Evolutionary conservation across 2,113 vertebrate species (phyloP), one percentile per base, ranked within the genome.

Genomic region (Vulpes ferrilata): DNA sequence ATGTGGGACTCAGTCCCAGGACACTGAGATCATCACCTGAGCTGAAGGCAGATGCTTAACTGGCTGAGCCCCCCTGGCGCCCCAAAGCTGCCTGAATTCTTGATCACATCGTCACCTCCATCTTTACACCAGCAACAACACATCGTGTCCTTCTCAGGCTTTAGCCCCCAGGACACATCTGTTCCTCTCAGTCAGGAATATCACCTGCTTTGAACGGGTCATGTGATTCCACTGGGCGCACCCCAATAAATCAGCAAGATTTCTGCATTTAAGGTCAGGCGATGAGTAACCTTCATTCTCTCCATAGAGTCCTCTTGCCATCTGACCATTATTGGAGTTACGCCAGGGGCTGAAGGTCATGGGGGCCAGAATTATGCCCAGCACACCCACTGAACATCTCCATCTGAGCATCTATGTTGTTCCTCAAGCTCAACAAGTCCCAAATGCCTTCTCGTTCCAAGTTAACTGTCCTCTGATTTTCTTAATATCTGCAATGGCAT

Each of bases 141-240:
- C 30, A 17, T 0, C 9, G 3, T n/a, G n/a, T 8, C 22, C 30
- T 20, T 27, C 7, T 5, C 0, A 15, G 0, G 1, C 7, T 27
- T 74, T 43, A 35, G 1, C 38, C 59, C 27, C 7, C 16, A 2
- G 1, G 60, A 19, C 53, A 20, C 7, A 3, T 35, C 35, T 35
- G 7, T n/a, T 64, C 20, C 11, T 27, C 51, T 67, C 32, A 35
- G 27, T 1, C 27, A n/a, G 71, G 27, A 48, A 62, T 62, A 38
- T 64, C 22, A 32, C 23, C 43, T 3, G 1, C 43, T 53, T 9
- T 60, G 9, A 38, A 32, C 2, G 0, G 10, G 3, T 55, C 23
- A 2, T 2, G 3, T 19, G 48, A 74, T 7, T 27, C 51, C n/a
- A 55, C 0, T 4, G 43, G 43, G 7, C 13, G 10, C 48, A 27